A percentile compares a stretch with the other conserved stretches of the same genome.
phyloP scores from a whole-genome alignment of 2,888 invertebrate genomes.

The Eupithecia abbreviata region DNA sequence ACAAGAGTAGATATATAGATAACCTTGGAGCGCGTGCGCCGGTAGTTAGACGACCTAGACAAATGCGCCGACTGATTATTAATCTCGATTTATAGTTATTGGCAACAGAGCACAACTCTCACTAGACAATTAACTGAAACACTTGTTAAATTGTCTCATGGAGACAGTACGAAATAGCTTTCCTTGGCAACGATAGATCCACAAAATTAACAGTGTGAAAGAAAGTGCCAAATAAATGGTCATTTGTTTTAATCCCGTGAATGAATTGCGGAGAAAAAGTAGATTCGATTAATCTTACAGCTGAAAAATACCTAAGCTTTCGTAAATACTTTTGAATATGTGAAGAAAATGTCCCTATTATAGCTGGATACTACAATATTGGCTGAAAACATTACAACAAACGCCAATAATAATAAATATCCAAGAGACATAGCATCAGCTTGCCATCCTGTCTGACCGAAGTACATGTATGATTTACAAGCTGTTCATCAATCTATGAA shows the following conservation, averaged over 20 bases:
- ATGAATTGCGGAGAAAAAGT: slow-evolving; percentile 20
- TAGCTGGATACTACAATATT: slow-evolving; percentile 4
- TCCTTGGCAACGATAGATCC: slow-evolving; percentile 65
- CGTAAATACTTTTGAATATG: not conserved
- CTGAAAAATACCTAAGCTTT: slow-evolving; percentile 12
- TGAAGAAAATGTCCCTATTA: not conserved
- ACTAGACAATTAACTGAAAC: slow-evolving; percentile 67
- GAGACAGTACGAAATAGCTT: slow-evolving; percentile 70
- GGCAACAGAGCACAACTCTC: slow-evolving; percentile 65
- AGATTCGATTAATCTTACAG: slow-evolving; percentile 13
- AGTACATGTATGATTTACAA: slow-evolving; percentile 35
- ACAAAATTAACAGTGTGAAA: slow-evolving; percentile 53
- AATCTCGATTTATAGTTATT: slow-evolving; percentile 74
- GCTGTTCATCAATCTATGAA: slow-evolving; percentile 32
- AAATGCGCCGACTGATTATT: slow-evolving; percentile 65
- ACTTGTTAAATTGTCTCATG: slow-evolving; percentile 70
- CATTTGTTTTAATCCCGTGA: slow-evolving; percentile 48
- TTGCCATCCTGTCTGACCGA: slow-evolving; percentile 36
- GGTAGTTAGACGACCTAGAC: slow-evolving; percentile 50
- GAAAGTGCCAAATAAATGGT: slow-evolving; percentile 68
- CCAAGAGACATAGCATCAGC: slow-evolving; percentile 23
- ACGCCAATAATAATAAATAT: slow-evolving; percentile 36
- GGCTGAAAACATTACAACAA: slow-evolving; percentile 19
- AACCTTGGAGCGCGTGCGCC: slow-evolving; percentile 57
- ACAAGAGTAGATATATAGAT: slow-evolving; percentile 49